A percentile compares a stretch with the other conserved stretches of the same genome.
Evolutionary conservation across 2,888 invertebrate genomes (phyloP).

Genomic region (Himalopsyche tibetana): DNA sequence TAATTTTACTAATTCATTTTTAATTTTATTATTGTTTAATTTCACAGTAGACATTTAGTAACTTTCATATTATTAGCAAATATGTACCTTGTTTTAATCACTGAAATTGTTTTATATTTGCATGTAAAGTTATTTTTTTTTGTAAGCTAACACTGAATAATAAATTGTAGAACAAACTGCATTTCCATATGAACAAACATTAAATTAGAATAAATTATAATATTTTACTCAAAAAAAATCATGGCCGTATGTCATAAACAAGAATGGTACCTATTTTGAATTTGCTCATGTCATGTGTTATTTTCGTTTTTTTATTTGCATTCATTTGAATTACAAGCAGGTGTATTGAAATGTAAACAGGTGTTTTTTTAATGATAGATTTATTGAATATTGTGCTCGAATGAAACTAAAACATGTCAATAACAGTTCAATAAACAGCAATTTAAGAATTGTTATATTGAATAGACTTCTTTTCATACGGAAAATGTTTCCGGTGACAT

Average conservation of each 20-base stretch:
- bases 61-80: too few species aligned
- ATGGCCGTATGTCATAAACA: not conserved
- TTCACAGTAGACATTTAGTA: too few species aligned
- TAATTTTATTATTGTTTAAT: too few species aligned
- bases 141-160: not conserved
- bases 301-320: constrained; percentile 1
- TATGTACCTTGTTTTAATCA: too few species aligned
- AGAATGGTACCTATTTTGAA: not conserved
- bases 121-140: too few species aligned
- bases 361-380: constrained; percentile 1
- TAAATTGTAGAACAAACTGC: constrained; percentile 2
- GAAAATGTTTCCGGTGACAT: too few species aligned
- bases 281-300: constrained; percentile 1
- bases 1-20: too few species aligned
- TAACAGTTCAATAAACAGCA: not conserved
- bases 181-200: constrained; percentile 24
- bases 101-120: too few species aligned
- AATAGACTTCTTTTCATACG: too few species aligned
- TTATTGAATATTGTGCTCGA: not conserved
- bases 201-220: constrained; percentile 17
- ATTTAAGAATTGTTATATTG: too few species aligned
- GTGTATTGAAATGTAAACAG: constrained; percentile 19
- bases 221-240: not conserved
- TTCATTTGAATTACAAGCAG: not conserved
- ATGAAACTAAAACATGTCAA: constrained; percentile 4